Base-by-base conservation (phyloP, 2,113 vertebrate genomes). In the Uria aalge region DNA sequence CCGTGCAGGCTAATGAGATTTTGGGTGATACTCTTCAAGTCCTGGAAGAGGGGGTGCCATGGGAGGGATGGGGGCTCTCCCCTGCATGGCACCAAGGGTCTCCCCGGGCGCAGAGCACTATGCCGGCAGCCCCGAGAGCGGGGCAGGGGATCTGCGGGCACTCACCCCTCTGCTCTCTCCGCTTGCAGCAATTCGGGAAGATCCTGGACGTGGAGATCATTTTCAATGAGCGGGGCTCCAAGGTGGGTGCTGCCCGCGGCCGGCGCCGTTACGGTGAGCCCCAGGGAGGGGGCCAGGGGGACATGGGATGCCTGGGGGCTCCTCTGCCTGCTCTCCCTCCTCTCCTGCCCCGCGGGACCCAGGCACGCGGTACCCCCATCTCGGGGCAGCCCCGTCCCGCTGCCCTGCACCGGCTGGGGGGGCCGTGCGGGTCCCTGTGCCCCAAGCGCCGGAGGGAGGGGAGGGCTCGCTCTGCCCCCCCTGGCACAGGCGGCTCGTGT, bases 121-220 rank as follows among this genome's bases (percentile, higher is more conserved):
- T 59, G 45, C 36, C 77, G 40, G 40, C 48, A 73, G 57, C 57
- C 26, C 47, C 7, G 3, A 48, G 21, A 36, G 27, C 20, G 8
- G 41, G 41, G 47, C 47, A 12, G 47, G 21, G 47, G 47, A 11
- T 92, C 45, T 81, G 52, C 3, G 7, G 36, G 50, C 11, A 5
- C 62, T 83, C 79, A 95, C 34, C 34, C 29, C 71, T 80, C 87
- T 86, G 98, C 90, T 97, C 80, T 96, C 94, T 94, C 97, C 89
- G 43, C 97, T 96, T 97, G 92, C 99, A 99, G 99, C 99, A 99
- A 99, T 99, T 99, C 52, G 99, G 99, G 96, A 99, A 99, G 98
- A 99, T 99, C 97, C 98, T 99, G 98, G 99, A 99, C 20, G 99
- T 99, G 98, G 99, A 99, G 98, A 99, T 99, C 97, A 99, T 99